phyloP scores from a whole-genome alignment of 2,888 invertebrate genomes.

The Tenthredo livida region DNA sequence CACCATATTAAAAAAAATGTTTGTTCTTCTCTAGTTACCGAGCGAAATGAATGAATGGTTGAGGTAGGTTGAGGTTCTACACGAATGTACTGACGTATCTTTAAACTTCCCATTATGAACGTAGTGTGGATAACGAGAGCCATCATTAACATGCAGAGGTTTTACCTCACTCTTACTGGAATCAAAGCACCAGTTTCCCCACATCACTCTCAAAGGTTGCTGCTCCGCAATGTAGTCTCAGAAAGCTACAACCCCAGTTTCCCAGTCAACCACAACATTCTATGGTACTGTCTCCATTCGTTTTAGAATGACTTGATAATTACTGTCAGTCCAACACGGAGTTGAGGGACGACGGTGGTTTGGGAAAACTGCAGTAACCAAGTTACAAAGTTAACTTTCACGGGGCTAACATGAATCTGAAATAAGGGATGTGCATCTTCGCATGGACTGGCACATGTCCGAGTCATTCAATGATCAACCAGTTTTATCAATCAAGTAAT shows the following conservation, averaged over 20 bases:
- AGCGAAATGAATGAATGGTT: not conserved
- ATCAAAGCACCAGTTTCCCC: not conserved
- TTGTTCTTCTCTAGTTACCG: not conserved
- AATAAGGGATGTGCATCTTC: no score
- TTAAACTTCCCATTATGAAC: not conserved
- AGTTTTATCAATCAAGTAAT: no score
- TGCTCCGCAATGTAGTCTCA: not conserved
- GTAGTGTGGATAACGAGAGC: not conserved
- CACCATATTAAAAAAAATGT: not conserved
- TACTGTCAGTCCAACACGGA: not conserved
- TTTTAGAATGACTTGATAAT: not conserved
- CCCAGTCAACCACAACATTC: not conserved
- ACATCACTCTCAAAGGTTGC: not conserved
- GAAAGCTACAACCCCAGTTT: not conserved
- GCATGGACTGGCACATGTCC: no score
- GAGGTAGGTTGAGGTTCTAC: not conserved
- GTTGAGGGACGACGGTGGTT: not conserved
- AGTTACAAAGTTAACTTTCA: not conserved
- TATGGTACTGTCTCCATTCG: not conserved
- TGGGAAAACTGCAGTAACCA: not conserved
- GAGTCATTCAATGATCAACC: no score
- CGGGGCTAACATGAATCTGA: no score
- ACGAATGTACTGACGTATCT: not conserved
- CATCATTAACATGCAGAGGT: slow-evolving; percentile 1
- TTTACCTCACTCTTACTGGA: not conserved